These are phyloP conservation scores for Pseudomugil tenellus DNA, from an alignment of 2,797 vertebrate species.

Conservation along the genomic window DNA sequence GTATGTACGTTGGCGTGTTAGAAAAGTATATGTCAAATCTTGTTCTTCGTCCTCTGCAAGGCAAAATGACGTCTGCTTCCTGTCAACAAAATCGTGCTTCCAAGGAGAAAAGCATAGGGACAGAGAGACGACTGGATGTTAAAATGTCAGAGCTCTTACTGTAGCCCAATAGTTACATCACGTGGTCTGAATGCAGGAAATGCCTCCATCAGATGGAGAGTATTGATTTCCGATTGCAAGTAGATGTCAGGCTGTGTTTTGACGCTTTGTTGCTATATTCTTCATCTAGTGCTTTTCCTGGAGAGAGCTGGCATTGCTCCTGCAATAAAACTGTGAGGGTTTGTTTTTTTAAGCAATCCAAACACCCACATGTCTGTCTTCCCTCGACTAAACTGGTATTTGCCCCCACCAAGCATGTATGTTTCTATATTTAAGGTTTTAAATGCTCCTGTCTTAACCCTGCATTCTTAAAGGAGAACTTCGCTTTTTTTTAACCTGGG, in stretches of 20 bases:
- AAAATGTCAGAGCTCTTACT: slow-evolving; percentile 54
- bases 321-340: slow-evolving; percentile 30
- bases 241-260: slow-evolving; percentile 46
- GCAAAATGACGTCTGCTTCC: slow-evolving; percentile 17
- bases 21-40: slow-evolving; percentile 23
- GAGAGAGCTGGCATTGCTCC: slow-evolving; percentile 20
- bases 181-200: slow-evolving; percentile 49
- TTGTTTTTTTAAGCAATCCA: slow-evolving; percentile 55
- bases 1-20: neutral
- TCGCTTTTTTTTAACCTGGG: no score
- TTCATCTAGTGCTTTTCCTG: slow-evolving; percentile 28
- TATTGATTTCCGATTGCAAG: slow-evolving; percentile 66
- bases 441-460: slow-evolving; percentile 2
- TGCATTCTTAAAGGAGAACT: no score
- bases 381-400: slow-evolving; percentile 48
- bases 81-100: slow-evolving; percentile 40
- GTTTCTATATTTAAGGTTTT: slow-evolving; percentile 20
- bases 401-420: slow-evolving; percentile 30
- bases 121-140: slow-evolving; percentile 40
- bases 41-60: slow-evolving; percentile 5
- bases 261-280: slow-evolving; percentile 52
- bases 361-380: slow-evolving; percentile 46
- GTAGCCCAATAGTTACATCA: slow-evolving; percentile 36
- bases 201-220: slow-evolving; percentile 34
- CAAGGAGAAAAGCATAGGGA: slow-evolving; percentile 37